Evolutionary conservation across 2,797 vertebrate species (phyloP).

Genomic region (Lindbergichthys nudifrons): DNA sequence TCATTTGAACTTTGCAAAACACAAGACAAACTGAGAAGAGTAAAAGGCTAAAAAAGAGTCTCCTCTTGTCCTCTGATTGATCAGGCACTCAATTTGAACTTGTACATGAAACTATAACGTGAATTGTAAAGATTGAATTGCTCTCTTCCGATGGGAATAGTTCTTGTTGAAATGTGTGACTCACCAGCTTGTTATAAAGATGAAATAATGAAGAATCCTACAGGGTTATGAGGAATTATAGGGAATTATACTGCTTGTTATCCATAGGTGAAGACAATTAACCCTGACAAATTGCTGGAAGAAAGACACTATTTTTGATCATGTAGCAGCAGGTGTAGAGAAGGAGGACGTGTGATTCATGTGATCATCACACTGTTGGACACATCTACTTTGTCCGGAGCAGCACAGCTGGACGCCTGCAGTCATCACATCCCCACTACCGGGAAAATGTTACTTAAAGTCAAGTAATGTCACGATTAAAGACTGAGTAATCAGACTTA

Average conservation of each 20-base stretch:
- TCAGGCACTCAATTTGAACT: not conserved
- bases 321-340: slow-evolving; percentile 14
- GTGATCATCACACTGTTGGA: not conserved
- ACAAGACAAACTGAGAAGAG: not conserved
- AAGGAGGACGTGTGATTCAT: not conserved
- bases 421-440: slow-evolving; percentile 31
- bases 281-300: slow-evolving; percentile 17
- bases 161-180: not conserved
- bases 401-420: slow-evolving; percentile 51
- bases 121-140: not conserved
- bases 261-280: slow-evolving; percentile 8
- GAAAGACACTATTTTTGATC: slow-evolving; percentile 3
- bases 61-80: not conserved
- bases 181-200: not conserved
- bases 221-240: not conserved
- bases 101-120: not conserved
- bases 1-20: not conserved
- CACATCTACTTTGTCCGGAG: not conserved
- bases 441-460: slow-evolving; percentile 66
- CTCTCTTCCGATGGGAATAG: not conserved
- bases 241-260: not conserved
- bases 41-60: not conserved
- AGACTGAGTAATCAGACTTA: slow-evolving; percentile 55
- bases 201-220: not conserved
- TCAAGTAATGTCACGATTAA: slow-evolving; percentile 43